Conservation (phyloP, 2,888 invertebrate genomes). For the Cephus pygmeus region DNA sequence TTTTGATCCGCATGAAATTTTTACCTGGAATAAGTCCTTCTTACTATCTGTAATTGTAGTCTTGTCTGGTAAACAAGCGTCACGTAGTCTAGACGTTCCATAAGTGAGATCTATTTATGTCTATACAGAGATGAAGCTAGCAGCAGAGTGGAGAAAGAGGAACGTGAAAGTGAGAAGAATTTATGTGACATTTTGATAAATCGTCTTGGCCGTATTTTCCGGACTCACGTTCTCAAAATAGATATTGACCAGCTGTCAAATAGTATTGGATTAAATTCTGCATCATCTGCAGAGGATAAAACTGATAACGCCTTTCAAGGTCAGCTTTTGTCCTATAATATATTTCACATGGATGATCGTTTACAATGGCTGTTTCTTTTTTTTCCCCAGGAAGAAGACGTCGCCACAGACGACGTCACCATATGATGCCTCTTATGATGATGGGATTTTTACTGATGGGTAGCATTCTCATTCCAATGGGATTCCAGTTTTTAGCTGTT, state of each 20-base stretch:
- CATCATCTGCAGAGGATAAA: not conserved
- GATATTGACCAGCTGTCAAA: slow-evolving; percentile 66
- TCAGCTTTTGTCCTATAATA: slow-evolving; percentile 32
- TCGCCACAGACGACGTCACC: slow-evolving; percentile 71
- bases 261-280: slow-evolving; percentile 12
- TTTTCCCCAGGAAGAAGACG: slow-evolving; percentile 65
- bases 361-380: not conserved
- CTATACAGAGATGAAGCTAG: slow-evolving; percentile 25
- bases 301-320: slow-evolving; percentile 60
- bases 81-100: not conserved
- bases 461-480: slow-evolving; percentile 82
- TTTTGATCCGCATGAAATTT: not conserved
- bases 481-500: slow-evolving; percentile 85
- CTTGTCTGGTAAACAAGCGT: not conserved
- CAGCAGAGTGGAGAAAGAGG: slow-evolving; percentile 37
- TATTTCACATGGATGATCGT: not conserved
- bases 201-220: slow-evolving; percentile 71
- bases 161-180: slow-evolving; percentile 66
- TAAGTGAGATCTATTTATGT: not conserved
- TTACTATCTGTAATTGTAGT: not conserved
- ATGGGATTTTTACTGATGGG: slow-evolving; percentile 82
- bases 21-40: not conserved
- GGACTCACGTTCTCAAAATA: slow-evolving; percentile 76
- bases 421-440: slow-evolving; percentile 82
- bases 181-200: slow-evolving; percentile 74